phyloP scores from a whole-genome alignment of 2,113 vertebrate genomes.

The Mobula birostris region DNA sequence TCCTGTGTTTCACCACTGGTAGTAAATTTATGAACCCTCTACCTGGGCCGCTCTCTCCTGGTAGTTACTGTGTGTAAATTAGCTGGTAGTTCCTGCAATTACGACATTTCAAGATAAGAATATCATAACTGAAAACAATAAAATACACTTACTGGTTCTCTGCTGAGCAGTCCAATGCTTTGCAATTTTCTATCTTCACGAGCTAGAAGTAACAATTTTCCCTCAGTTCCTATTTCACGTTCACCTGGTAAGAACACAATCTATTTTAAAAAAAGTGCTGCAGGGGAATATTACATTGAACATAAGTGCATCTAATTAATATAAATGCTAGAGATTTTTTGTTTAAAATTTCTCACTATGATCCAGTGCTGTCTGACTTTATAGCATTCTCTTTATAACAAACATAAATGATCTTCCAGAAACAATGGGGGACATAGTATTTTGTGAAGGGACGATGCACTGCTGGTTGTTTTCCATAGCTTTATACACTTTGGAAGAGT shows the following conservation, averaged over 20 bases:
- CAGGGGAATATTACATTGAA: not conserved
- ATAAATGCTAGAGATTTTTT: no score
- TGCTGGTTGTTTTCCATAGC: no score
- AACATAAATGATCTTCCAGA: no score
- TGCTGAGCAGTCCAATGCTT: conserved; percentile 62
- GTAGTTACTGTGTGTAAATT: not conserved
- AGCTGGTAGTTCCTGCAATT: not conserved
- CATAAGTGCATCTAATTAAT: not conserved
- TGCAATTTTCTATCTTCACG: conserved; percentile 66
- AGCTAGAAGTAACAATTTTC: conserved; percentile 63
- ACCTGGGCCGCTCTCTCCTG: not conserved
- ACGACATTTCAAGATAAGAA: not conserved
- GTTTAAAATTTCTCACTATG: no score
- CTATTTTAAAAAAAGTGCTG: not conserved
- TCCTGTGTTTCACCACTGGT: no score
- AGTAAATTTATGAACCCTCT: no score
- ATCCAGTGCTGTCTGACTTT: no score
- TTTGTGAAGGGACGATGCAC: no score
- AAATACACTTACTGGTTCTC: conserved; percentile 56
- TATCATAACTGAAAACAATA: not conserved
- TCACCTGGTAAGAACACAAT: conserved; percentile 53
- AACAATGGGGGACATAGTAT: no score
- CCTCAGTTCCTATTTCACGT: conserved; percentile 62
- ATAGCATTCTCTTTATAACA: no score
- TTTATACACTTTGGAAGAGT: no score